Base-by-base conservation (phyloP, 2,113 vertebrate species). In the Camelus bactrianus region DNA sequence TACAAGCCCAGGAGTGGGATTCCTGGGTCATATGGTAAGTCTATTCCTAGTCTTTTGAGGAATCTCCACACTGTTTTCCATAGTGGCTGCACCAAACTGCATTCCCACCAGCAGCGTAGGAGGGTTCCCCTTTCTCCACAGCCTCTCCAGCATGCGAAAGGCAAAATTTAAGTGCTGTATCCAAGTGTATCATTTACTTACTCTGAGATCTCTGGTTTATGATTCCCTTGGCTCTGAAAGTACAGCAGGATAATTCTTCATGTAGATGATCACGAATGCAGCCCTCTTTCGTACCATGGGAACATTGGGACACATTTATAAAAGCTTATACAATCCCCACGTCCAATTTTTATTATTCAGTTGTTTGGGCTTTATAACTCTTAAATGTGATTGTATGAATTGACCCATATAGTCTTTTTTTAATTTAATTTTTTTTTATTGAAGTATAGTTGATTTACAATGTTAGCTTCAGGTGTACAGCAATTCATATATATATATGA, bases 201-300 rank as follows among this genome's bases (percentile, higher is more conserved):
- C 19, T 42, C n/a, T 70, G 46, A 79, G 30, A 35, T 69, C 1
- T 58, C 30, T 69, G 62, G 8, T 58, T 77, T 86, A n/a, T 67
- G 42, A 54, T 86, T 83, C 28, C 4, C 64, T 87, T 81, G 42
- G 28, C 10, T 89, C 32, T 88, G 26, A 35, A 72, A 24, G 17
- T 42, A 32, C 38, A 80, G 16, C 16, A 70, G 6, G 19, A 72
- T 52, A 38, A 32, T 81, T 88, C 38, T 32, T 80, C 38, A 22
- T 4, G 0, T 46, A 69, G 67, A 46, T 48, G n/a, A 70, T 3
- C 0, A 4, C 2, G 10, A 76, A 54, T 6, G 2, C 30, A 69
- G 17, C 70, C 14, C 35, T 46, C n/a, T 54, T 35, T 50, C 5
- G 0, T 13, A 56, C 0, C 2, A 1, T 28, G 6, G 22, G 70